These are phyloP conservation scores for Ommatoiulus sabulosus DNA, from an alignment of 2,888 invertebrate species.

Conservation along the genomic window DNA sequence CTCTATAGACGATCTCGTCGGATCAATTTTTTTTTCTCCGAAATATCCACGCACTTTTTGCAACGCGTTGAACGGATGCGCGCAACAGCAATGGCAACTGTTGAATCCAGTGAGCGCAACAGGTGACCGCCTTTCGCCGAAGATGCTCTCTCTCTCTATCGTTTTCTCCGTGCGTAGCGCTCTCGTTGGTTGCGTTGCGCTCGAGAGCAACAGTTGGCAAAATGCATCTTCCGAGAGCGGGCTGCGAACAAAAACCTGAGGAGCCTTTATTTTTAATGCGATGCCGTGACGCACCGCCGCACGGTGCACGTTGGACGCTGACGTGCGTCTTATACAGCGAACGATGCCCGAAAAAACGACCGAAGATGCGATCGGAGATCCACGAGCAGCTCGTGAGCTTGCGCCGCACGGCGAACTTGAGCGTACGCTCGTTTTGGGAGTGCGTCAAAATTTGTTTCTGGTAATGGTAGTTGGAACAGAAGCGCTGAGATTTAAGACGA, in stretches of 20 bases:
- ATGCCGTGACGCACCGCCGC: not conserved
- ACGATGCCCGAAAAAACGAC: not conserved
- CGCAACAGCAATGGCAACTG: constrained; percentile 33
- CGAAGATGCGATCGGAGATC: not conserved
- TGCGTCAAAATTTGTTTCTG: too few relatives aligned
- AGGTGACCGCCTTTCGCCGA: not conserved
- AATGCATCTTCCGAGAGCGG: not conserved
- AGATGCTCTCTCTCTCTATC: not conserved
- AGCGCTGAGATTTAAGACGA: too few relatives aligned
- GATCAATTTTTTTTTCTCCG: not conserved
- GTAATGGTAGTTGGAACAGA: too few relatives aligned
- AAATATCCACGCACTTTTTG: not conserved
- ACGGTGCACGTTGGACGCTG: not conserved
- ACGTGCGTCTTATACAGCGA: not conserved
- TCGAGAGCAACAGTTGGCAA: constrained; percentile 33
- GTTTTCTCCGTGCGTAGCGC: not conserved
- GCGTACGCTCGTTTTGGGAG: too few relatives aligned
- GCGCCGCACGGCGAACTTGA: too few relatives aligned
- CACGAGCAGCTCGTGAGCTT: not conserved
- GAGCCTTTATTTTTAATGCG: constrained; percentile 9
- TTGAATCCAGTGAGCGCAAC: constrained; percentile 17
- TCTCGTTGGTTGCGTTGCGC: not conserved
- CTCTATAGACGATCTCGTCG: too few relatives aligned
- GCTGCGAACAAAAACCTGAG: constrained; percentile 9
- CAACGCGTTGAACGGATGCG: not conserved